Percentiles rank a stretch among this genome's conserved stretches.
Conservation (phyloP, 1,140 invertebrate species). For the Portunus trituberculatus region DNA sequence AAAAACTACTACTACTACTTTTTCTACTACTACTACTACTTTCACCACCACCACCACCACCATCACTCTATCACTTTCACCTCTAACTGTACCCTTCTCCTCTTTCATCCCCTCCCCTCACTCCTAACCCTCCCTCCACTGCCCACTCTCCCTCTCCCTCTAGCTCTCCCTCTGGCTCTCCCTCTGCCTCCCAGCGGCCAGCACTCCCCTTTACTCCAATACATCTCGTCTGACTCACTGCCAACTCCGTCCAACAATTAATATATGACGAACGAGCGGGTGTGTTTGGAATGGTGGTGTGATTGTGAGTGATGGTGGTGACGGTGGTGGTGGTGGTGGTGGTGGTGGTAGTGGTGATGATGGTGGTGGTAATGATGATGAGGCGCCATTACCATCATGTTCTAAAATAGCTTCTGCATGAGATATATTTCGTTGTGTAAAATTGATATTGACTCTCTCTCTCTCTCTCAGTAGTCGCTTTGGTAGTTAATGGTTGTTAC, state of each 20-base stretch:
- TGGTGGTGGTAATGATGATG: neutral
- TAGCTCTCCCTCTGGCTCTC: no score
- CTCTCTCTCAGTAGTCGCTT: no score
- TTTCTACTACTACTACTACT: no score
- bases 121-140: no score
- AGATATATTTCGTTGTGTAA: neutral
- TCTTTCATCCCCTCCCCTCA: no score
- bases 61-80: no score
- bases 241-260: neutral
- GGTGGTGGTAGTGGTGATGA: neutral
- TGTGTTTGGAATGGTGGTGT: constrained; percentile 12
- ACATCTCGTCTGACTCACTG: neutral
- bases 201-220: neutral
- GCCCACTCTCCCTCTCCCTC: no score
- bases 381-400: neutral
- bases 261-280: neutral
- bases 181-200: neutral
- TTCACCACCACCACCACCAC: no score
- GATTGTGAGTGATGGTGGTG: neutral
- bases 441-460: constrained; percentile 13
- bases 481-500: no score
- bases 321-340: neutral
- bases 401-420: neutral
- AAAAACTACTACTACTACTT: no score
- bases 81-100: no score